Percentiles rank a stretch among this genome's conserved stretches.
These are phyloP conservation scores for Gymnoscopelus braueri DNA, from an alignment of 2,797 vertebrate genomes.

Conservation along the genomic window DNA sequence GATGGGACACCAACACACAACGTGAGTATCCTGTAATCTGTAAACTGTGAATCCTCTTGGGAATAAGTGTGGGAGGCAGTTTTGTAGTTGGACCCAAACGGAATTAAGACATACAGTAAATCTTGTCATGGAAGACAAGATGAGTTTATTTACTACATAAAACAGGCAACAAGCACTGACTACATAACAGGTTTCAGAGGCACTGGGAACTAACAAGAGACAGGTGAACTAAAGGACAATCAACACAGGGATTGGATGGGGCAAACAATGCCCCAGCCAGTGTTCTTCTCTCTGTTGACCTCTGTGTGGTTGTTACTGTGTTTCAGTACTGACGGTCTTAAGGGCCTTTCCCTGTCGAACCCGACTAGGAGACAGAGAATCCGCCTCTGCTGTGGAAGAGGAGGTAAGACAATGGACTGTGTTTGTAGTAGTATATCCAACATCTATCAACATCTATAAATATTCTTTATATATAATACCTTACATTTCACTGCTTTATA, in stretches of 20 bases:
- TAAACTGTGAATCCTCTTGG: background rate
- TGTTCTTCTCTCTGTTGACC: background rate
- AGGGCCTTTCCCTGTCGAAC: slow-evolving; percentile 94
- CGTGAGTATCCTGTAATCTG: slow-evolving; percentile 73
- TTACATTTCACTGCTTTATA: background rate
- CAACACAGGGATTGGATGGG: background rate
- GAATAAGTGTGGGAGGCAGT: too few relatives aligned
- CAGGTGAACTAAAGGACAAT: too few relatives aligned
- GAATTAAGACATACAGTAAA: too few relatives aligned
- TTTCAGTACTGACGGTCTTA: slow-evolving; percentile 90
- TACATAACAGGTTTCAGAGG: too few relatives aligned
- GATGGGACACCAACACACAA: slow-evolving; percentile 96
- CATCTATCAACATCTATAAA: too few relatives aligned
- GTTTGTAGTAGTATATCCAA: too few relatives aligned
- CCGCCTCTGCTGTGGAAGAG: slow-evolving; percentile 87
- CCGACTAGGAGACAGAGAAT: slow-evolving; percentile 86
- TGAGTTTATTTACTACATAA: too few relatives aligned
- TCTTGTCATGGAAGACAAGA: too few relatives aligned
- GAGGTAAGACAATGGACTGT: slow-evolving; percentile 80
- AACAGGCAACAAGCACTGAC: too few relatives aligned
- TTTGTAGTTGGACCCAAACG: too few relatives aligned
- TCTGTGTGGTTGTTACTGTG: background rate
- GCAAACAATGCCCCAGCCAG: background rate
- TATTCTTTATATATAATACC: too few relatives aligned
- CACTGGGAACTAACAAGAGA: too few relatives aligned